Conservation (phyloP, 2,888 invertebrate species). For the Kryphioiulus occultus region DNA sequence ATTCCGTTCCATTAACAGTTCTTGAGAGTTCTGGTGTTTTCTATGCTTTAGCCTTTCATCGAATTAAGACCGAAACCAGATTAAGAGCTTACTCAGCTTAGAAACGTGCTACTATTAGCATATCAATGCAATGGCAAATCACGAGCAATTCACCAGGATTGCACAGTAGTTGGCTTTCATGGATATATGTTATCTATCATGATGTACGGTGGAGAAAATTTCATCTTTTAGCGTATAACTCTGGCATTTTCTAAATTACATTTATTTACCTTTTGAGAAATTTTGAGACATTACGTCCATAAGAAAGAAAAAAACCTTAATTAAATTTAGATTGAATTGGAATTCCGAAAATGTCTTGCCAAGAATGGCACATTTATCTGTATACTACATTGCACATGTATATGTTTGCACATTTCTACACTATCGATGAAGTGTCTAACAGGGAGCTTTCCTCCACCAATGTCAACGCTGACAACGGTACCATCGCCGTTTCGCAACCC, state of each 20-base stretch:
- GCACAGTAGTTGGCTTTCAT: neutral
- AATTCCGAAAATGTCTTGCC: too few relatives aligned
- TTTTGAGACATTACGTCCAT: too few relatives aligned
- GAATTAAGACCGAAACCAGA: slow-evolving; percentile 6
- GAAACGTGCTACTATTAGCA: neutral
- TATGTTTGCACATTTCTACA: neutral
- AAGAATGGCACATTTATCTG: neutral
- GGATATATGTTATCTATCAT: neutral
- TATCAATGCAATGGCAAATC: neutral
- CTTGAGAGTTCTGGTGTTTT: neutral
- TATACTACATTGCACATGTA: neutral
- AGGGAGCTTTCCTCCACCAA: neutral
- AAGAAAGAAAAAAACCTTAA: too few relatives aligned
- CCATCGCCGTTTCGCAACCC: neutral
- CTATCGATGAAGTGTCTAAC: neutral
- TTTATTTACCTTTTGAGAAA: too few relatives aligned
- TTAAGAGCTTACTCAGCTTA: neutral
- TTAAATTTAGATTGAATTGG: too few relatives aligned
- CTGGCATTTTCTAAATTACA: too few relatives aligned
- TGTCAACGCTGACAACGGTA: neutral
- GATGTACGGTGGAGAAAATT: too few relatives aligned
- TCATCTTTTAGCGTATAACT: too few relatives aligned
- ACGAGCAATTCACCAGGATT: neutral
- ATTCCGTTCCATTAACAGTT: neutral
- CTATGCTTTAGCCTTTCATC: neutral